Conservation (phyloP, 2,113 vertebrate species). For the Ciconia stormi region DNA sequence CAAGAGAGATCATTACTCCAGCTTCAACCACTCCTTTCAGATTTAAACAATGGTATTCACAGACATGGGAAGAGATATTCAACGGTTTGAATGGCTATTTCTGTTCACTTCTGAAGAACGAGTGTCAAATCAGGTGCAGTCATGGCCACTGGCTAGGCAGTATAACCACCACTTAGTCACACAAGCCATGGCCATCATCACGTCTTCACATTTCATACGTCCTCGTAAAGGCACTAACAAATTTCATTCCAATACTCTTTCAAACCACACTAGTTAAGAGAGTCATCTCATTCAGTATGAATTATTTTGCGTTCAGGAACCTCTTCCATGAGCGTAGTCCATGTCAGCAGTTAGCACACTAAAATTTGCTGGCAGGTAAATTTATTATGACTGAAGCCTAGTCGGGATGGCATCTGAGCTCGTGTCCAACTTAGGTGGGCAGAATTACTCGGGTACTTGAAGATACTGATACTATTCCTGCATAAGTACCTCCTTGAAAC, state of each 20-base stretch:
- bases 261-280: not conserved
- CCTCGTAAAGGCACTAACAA: not conserved
- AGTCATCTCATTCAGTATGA: not conserved
- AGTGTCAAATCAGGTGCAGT: not conserved
- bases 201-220: not conserved
- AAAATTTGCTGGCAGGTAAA: not conserved
- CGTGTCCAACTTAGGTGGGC: not conserved
- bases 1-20: not conserved
- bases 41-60: not conserved
- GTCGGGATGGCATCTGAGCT: not conserved
- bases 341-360: not conserved
- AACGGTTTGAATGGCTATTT: not conserved
- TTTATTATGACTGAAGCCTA: not conserved
- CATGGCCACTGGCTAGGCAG: not conserved
- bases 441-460: not conserved
- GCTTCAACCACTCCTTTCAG: not conserved
- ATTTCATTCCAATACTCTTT: not conserved
- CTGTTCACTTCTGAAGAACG: not conserved
- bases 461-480: not conserved
- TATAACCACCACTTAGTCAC: not conserved
- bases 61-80: not conserved
- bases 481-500: not conserved
- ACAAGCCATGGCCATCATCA: not conserved
- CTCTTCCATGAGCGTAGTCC: not conserved
- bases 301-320: not conserved